phyloP scores from a whole-genome alignment of 1,140 invertebrate species.

The Scaptomyza hsui region DNA sequence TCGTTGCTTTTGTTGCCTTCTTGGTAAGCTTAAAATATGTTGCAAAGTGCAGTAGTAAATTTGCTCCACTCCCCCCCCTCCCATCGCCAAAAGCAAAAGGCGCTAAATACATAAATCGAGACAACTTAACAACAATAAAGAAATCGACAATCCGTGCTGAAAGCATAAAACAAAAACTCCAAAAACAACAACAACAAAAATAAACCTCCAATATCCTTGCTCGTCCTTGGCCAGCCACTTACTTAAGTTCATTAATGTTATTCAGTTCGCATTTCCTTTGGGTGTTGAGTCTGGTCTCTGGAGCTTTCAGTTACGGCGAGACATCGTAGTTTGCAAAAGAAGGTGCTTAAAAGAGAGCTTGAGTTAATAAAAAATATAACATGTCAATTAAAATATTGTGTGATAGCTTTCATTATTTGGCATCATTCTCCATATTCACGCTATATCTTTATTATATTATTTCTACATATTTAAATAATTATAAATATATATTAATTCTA shows the following conservation, averaged over 20 bases:
- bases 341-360: background rate
- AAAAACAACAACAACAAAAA: constrained; percentile 19
- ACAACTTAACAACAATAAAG: constrained; percentile 32
- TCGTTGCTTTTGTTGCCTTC: constrained; percentile 3
- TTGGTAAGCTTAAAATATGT: constrained; percentile 53
- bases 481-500: too few relatives aligned
- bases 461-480: too few relatives aligned
- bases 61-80: background rate
- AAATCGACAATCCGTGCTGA: constrained; percentile 23
- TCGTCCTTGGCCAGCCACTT: constrained; percentile 17
- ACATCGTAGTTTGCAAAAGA: background rate
- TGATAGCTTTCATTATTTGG: too few relatives aligned
- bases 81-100: constrained; percentile 8
- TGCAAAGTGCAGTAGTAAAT: constrained; percentile 50
- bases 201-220: background rate
- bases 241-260: constrained; percentile 35
- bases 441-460: too few relatives aligned
- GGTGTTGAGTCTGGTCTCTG: constrained; percentile 15
- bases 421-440: too few relatives aligned
- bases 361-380: background rate
- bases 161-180: constrained; percentile 6
- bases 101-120: constrained; percentile 63
- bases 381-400: too few relatives aligned
- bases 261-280: background rate
- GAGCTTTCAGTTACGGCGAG: background rate